Evolutionary conservation across 2,113 vertebrate species (phyloP), one percentile per base, ranked within the genome.

Genomic region (Aphelocoma coerulescens): DNA sequence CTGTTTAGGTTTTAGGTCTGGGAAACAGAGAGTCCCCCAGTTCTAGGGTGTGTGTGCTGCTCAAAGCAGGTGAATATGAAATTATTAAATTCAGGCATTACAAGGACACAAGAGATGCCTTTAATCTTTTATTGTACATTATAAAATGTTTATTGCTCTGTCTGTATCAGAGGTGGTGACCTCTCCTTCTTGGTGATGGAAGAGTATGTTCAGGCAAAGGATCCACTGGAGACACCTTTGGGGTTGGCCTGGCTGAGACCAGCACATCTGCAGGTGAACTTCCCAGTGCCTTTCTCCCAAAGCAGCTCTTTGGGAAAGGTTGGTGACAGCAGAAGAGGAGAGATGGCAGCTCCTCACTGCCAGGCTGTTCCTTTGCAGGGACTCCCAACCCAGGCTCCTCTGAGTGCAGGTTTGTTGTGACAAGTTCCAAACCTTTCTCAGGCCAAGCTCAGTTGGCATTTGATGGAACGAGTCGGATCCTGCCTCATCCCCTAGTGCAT

Each of bases 101-200:
- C 76, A 66, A 89, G 88, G 79, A 96, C 94, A 93, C 93, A 5
- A 20, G 93, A 95, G 91, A 91, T 89, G 90, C 95, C 97, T 97
- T 97, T 97, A 96, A 92, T 96, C 93, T 97, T 97, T 98, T 97
- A 97, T 98, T 97, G 94, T 97, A 96, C 96, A 92, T 98, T 98
- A 98, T 97, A 98, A 98, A 98, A 97, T 97, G 97, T 95, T 98
- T 98, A 98, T 98, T 98, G 98, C 98, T 98, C 98, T 98, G 97
- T 98, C 97, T 98, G 96, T 91, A 96, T 97, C 91, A 94, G 97
- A 98, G 97, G 97, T 97, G 96, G 81, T 85, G 96, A 97, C 97
- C 97, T 97, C 97, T 97, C 94, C 93, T 89, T 96, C 89, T 51
- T 43, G 91, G 88, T 94, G 91, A 92, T 97, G 96, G 91, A 97